Evolutionary conservation across 2,797 vertebrate genomes (phyloP).

Genomic region (Phalanger gymnotis): DNA sequence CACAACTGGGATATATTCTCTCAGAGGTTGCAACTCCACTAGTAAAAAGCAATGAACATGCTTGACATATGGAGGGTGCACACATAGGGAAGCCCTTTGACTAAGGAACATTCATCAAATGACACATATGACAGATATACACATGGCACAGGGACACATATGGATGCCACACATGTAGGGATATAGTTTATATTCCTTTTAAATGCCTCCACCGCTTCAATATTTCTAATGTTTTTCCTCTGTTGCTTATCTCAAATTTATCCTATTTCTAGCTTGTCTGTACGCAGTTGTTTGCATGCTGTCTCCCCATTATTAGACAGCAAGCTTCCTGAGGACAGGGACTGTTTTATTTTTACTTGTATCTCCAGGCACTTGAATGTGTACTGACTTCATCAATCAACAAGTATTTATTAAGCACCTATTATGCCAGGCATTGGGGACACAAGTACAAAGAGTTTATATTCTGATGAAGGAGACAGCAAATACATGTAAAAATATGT

Average conservation of each 20-base stretch:
- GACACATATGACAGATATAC: neutral
- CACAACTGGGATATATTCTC: neutral
- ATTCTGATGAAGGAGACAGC: neutral
- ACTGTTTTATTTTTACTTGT: neutral
- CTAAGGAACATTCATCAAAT: neutral
- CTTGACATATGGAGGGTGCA: neutral
- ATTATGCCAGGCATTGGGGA: neutral
- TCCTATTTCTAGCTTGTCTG: neutral
- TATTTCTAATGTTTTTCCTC: neutral
- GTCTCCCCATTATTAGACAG: neutral
- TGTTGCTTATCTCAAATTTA: neutral
- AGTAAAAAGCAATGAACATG: neutral
- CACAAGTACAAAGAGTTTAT: neutral
- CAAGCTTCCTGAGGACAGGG: neutral
- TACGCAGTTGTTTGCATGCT: no score
- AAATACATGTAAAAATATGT: neutral
- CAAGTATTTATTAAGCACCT: neutral
- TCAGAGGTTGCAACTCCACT: neutral
- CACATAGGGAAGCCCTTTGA: neutral
- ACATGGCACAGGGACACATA: neutral
- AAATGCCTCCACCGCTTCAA: neutral
- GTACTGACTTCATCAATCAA: neutral
- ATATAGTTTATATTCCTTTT: no score
- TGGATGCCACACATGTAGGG: neutral
- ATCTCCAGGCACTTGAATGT: neutral